Conservation (phyloP, 2,113 vertebrate species). For the Motacilla tschutschensis region DNA sequence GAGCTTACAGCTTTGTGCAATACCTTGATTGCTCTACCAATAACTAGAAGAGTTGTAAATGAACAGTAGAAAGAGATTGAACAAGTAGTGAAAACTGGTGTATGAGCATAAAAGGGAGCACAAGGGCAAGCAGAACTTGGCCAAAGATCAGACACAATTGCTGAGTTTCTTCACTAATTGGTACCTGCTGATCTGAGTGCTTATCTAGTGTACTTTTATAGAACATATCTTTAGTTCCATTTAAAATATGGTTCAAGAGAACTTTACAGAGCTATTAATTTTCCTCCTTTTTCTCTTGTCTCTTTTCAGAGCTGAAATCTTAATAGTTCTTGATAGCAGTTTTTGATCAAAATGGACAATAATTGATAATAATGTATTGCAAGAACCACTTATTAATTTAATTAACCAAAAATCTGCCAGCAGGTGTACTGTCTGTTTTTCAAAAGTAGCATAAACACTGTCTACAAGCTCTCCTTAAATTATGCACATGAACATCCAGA, state of each 20-base stretch:
- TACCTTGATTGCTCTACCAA: neutral
- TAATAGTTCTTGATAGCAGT: neutral
- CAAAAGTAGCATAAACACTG: neutral
- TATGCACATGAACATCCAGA: neutral
- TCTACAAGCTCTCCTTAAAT: neutral
- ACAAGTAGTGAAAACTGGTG: neutral
- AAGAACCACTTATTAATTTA: neutral
- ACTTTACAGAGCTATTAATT: neutral
- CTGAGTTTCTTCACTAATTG: conserved; percentile 7
- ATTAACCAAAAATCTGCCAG: neutral
- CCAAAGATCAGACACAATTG: neutral
- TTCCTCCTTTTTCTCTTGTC: neutral
- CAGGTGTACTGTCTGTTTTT: neutral
- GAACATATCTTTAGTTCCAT: neutral
- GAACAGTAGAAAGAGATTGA: neutral
- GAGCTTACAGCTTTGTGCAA: neutral
- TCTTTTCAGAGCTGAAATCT: neutral
- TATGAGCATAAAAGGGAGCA: neutral
- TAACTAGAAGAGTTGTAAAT: neutral
- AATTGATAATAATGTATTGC: neutral
- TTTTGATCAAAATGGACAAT: neutral
- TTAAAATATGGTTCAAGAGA: neutral
- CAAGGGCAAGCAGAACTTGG: neutral
- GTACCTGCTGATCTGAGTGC: neutral
- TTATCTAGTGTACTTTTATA: neutral